Percentiles rank a stretch among this genome's conserved stretches.
These are phyloP conservation scores for Epirrhoe alternata DNA, from an alignment of 2,888 invertebrate species.

Conservation along the genomic window DNA sequence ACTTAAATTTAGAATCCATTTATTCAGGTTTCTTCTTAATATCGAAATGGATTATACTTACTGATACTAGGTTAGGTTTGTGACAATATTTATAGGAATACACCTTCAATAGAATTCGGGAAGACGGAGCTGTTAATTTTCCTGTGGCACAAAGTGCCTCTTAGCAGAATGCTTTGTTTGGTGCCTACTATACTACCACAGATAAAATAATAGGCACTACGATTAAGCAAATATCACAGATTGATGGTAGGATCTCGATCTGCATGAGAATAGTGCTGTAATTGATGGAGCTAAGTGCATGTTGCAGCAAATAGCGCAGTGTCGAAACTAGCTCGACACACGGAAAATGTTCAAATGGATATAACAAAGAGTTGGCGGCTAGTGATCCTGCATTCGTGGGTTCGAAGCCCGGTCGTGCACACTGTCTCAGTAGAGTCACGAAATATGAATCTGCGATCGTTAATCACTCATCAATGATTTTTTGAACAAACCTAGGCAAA, in stretches of 20 bases:
- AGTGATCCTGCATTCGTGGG: neutral
- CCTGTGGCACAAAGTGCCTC: constrained; percentile 11
- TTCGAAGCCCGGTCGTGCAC: neutral
- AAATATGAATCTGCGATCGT: neutral
- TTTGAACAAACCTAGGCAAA: neutral
- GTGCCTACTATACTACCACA: neutral
- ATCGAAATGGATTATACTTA: no score
- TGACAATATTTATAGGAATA: no score
- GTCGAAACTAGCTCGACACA: constrained; percentile 32
- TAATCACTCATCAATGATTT: no score
- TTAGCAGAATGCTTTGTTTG: constrained; percentile 13
- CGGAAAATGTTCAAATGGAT: constrained; percentile 7
- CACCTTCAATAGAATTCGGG: neutral
- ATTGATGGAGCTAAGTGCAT: constrained; percentile 36
- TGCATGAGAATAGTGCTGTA: constrained; percentile 38
- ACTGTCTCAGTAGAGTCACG: neutral
- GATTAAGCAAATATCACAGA: constrained; percentile 33
- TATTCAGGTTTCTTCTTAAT: no score
- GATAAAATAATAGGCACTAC: constrained; percentile 3
- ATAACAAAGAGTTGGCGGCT: neutral
- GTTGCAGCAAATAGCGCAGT: constrained; percentile 30
- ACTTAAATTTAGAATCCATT: no score
- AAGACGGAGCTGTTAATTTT: neutral
- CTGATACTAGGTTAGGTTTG: no score
- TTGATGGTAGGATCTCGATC: constrained; percentile 35